Evolutionary conservation across 2,888 invertebrate species (phyloP).

Genomic region (Rotaria sp.): DNA sequence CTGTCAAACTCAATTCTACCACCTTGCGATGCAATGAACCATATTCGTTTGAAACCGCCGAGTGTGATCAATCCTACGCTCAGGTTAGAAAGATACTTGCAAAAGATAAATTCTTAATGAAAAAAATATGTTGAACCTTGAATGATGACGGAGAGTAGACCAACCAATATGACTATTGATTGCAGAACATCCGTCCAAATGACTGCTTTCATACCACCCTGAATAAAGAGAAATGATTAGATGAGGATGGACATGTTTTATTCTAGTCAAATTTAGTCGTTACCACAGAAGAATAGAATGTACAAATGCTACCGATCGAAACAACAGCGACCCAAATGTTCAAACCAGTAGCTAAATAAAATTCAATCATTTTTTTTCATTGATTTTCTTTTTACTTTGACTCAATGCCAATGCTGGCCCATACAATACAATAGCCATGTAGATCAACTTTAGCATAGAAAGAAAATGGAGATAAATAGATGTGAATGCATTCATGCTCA

Average conservation of each 20-base stretch:
- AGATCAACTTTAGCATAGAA: constrained; percentile 47
- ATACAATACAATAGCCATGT: constrained; percentile 54
- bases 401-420: no score
- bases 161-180: constrained; percentile 54
- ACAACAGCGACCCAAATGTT: constrained; percentile 48
- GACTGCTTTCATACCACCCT: constrained; percentile 58
- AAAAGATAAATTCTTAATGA: no score
- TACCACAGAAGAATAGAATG: constrained; percentile 56
- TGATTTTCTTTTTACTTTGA: no score
- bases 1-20: constrained; percentile 50
- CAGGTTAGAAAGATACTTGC: no score
- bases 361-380: not conserved
- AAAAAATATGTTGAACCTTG: constrained; percentile 45
- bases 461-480: not conserved
- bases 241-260: no score
- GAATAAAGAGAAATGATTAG: constrained; percentile 67
- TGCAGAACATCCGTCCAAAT: constrained; percentile 57
- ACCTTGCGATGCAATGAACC: constrained; percentile 47
- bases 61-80: constrained; percentile 44
- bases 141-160: constrained; percentile 52
- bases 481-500: constrained; percentile 57
- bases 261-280: constrained; percentile 61
- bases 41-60: constrained; percentile 49
- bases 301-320: constrained; percentile 53
- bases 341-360: constrained; percentile 51